Conservation (phyloP, 1,140 invertebrate species). For the Caenorhabditis remanei region DNA sequence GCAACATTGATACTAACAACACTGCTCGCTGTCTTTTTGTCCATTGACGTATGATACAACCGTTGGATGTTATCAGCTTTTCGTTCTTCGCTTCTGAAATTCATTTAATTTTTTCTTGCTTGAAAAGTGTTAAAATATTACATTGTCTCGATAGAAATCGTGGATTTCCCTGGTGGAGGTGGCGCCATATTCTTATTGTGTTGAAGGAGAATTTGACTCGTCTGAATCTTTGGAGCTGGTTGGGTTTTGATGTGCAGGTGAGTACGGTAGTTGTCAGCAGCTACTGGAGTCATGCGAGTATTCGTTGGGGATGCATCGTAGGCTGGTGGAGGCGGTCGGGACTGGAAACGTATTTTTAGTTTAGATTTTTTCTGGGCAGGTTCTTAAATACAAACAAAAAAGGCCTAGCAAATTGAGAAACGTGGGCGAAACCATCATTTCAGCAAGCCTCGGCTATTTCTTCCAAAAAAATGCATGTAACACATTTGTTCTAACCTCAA, state of each 20-base stretch:
- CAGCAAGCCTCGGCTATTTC: too few relatives aligned
- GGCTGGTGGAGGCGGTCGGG: slow-evolving; percentile 43
- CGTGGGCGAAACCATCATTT: too few relatives aligned
- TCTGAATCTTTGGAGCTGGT: not conserved
- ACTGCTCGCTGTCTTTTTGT: slow-evolving; percentile 33
- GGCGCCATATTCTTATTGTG: slow-evolving; percentile 30
- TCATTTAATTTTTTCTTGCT: not conserved
- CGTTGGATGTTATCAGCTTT: slow-evolving; percentile 42
- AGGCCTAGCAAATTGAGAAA: too few relatives aligned
- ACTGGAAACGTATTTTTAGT: not conserved
- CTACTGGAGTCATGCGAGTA: slow-evolving; percentile 52
- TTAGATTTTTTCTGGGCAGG: not conserved
- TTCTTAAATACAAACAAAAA: too few relatives aligned
- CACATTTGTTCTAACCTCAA: too few relatives aligned
- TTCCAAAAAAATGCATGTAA: too few relatives aligned
- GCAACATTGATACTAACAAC: slow-evolving; percentile 44
- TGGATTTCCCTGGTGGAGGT: slow-evolving; percentile 46
- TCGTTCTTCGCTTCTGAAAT: slow-evolving; percentile 38
- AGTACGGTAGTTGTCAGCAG: slow-evolving; percentile 52
- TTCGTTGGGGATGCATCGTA: slow-evolving; percentile 15
- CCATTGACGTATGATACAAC: slow-evolving; percentile 41
- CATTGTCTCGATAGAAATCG: slow-evolving; percentile 51
- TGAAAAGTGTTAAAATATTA: not conserved
- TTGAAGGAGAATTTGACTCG: not conserved
- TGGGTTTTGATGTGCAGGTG: slow-evolving; percentile 52